phyloP scores from a whole-genome alignment of 2,797 vertebrate genomes.

The Eleutherodactylus coqui region DNA sequence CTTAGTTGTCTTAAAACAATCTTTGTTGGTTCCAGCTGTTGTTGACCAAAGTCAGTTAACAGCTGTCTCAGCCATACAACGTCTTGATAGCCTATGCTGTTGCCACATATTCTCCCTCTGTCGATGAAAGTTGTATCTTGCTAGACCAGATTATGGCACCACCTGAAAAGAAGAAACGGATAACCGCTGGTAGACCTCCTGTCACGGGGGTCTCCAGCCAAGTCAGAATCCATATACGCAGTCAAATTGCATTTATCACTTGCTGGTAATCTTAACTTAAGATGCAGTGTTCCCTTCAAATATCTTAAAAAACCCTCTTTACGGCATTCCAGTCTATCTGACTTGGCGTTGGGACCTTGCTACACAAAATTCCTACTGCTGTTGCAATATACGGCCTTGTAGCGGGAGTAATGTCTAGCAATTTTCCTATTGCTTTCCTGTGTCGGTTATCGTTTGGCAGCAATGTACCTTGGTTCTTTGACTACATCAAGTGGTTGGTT shows the following conservation, averaged over 20 bases:
- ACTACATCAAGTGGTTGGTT: no score
- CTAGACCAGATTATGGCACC: no score
- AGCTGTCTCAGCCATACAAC: not conserved
- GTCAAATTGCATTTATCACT: no score
- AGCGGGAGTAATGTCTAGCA: not conserved
- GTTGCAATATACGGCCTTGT: not conserved
- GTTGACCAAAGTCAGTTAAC: not conserved
- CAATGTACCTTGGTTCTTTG: not conserved
- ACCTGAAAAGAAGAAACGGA: no score
- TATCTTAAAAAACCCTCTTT: not conserved
- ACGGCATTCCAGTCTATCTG: not conserved
- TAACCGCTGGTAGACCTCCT: no score
- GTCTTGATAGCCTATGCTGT: not conserved
- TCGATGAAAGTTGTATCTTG: not conserved
- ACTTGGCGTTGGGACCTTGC: not conserved
- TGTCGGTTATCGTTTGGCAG: not conserved
- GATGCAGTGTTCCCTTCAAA: no score
- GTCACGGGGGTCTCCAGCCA: no score
- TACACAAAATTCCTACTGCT: not conserved
- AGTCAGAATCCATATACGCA: no score
- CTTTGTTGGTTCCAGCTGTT: not conserved
- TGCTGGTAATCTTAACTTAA: not conserved
- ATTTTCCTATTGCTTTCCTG: not conserved
- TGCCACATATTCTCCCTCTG: not conserved
- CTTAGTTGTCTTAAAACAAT: no score